phyloP scores from a whole-genome alignment of 2,113 vertebrate species.

The Paedocypris sp. region DNA sequence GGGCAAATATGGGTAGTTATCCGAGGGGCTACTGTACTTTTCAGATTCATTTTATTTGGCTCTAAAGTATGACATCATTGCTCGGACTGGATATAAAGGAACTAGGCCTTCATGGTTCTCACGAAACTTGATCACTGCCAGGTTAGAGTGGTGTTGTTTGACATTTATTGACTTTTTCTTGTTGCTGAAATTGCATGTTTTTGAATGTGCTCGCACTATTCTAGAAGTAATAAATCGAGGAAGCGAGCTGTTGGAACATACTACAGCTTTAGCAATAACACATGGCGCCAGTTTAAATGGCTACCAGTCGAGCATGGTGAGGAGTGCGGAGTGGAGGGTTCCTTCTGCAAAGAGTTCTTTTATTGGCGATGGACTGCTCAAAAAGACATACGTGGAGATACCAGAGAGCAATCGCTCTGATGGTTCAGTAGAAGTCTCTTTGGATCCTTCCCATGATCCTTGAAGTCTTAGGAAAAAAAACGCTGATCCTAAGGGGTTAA shows the following conservation, averaged over 20 bases:
- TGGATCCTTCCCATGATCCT: too few relatives aligned
- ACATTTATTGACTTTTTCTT: not conserved
- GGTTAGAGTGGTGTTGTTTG: not conserved
- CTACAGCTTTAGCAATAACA: constrained; percentile 29
- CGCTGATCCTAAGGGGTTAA: not conserved
- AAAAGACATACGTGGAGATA: too few relatives aligned
- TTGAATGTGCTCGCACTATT: constrained; percentile 12
- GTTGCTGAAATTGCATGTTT: constrained; percentile 21
- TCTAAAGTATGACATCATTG: too few relatives aligned
- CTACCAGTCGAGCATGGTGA: constrained; percentile 9
- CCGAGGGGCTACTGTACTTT: too few relatives aligned
- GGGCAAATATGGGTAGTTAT: too few relatives aligned
- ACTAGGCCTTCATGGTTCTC: not conserved
- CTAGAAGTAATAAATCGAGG: constrained; percentile 26
- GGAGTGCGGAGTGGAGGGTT: not conserved
- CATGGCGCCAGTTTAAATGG: constrained; percentile 29
- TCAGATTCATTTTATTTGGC: too few relatives aligned
- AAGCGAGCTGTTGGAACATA: not conserved
- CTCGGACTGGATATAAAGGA: constrained; percentile 5
- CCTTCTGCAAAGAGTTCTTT: not conserved
- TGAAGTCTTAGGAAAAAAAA: too few relatives aligned
- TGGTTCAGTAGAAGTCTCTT: too few relatives aligned
- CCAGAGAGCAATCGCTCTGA: too few relatives aligned
- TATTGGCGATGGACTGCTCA: too few relatives aligned
- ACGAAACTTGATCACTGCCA: not conserved